Evolutionary conservation across 2,888 invertebrate genomes (phyloP).

Genomic region (Cantharis flavilabris): DNA sequence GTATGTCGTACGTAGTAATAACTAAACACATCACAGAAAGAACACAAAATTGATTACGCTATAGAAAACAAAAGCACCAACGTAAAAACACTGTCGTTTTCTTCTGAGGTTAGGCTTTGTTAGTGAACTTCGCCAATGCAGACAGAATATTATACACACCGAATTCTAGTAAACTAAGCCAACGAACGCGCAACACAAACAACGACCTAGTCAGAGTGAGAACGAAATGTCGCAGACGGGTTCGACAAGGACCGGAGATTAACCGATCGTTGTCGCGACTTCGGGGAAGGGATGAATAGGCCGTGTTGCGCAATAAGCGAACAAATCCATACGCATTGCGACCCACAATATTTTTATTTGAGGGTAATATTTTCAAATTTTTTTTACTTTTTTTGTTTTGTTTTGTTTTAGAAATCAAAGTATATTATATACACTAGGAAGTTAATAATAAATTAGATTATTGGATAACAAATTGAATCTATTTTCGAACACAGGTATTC

Average conservation of each 20-base stretch:
- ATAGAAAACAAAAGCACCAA: not conserved
- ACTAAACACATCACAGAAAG: not conserved
- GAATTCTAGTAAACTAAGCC: slow-evolving; percentile 6
- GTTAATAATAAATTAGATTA: too few relatives aligned
- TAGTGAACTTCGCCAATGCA: not conserved
- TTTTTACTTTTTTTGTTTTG: not conserved
- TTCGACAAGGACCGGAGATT: slow-evolving; percentile 15
- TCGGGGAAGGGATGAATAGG: not conserved
- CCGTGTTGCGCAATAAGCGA: not conserved
- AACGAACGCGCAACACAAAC: slow-evolving; percentile 16
- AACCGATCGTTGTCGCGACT: slow-evolving; percentile 16
- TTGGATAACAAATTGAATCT: too few relatives aligned
- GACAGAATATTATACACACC: not conserved
- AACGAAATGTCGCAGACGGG: not conserved
- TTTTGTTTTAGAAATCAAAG: not conserved
- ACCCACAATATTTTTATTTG: not conserved
- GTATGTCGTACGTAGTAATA: not conserved
- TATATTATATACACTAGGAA: too few relatives aligned
- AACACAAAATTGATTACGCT: not conserved
- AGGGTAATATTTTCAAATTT: not conserved
- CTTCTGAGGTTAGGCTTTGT: not conserved
- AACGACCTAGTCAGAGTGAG: slow-evolving; percentile 15
- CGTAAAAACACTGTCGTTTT: not conserved
- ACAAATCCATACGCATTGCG: not conserved
- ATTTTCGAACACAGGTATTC: too few relatives aligned